phyloP scores from a whole-genome alignment of 1,140 invertebrate genomes.

The Drosophila mayri region DNA sequence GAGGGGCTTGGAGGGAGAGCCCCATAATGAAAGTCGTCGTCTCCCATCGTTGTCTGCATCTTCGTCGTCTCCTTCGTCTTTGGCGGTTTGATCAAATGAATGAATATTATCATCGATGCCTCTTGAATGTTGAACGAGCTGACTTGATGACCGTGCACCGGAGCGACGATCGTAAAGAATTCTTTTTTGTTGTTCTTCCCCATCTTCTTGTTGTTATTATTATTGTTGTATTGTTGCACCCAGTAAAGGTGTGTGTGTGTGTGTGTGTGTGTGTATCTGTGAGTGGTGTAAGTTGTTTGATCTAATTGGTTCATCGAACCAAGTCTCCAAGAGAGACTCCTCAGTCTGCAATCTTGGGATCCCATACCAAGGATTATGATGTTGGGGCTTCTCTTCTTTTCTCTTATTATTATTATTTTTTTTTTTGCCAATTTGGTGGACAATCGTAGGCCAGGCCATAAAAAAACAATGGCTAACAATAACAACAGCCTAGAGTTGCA shows the following conservation, averaged over 20 bases:
- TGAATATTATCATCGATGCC: constrained; percentile 83
- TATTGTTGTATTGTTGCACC: constrained; percentile 53
- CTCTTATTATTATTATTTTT: neutral
- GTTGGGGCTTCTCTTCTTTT: constrained; percentile 10
- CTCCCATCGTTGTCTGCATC: constrained; percentile 27
- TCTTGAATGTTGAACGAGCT: constrained; percentile 78
- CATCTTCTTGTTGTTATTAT: constrained; percentile 12
- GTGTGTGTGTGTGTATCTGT: constrained; percentile 16
- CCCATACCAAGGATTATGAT: constrained; percentile 38
- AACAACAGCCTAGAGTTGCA: constrained; percentile 1
- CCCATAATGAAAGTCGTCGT: constrained; percentile 45
- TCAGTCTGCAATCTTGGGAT: constrained; percentile 26
- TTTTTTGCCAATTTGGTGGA: constrained; percentile 38
- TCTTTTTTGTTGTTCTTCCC: constrained; percentile 43
- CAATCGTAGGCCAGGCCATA: constrained; percentile 33
- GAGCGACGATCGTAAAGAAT: constrained; percentile 69
- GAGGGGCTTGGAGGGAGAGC: neutral
- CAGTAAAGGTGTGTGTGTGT: constrained; percentile 31
- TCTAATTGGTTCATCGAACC: constrained; percentile 82
- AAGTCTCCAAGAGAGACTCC: constrained; percentile 18
- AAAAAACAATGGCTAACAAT: constrained; percentile 9
- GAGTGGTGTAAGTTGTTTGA: constrained; percentile 75
- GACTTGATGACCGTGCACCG: constrained; percentile 76
- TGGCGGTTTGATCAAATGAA: constrained; percentile 82
- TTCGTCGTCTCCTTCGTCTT: constrained; percentile 66